Evolutionary conservation across 2,113 vertebrate species (phyloP), one percentile per base, ranked within the genome.

Genomic region (Danionella cerebrum): DNA sequence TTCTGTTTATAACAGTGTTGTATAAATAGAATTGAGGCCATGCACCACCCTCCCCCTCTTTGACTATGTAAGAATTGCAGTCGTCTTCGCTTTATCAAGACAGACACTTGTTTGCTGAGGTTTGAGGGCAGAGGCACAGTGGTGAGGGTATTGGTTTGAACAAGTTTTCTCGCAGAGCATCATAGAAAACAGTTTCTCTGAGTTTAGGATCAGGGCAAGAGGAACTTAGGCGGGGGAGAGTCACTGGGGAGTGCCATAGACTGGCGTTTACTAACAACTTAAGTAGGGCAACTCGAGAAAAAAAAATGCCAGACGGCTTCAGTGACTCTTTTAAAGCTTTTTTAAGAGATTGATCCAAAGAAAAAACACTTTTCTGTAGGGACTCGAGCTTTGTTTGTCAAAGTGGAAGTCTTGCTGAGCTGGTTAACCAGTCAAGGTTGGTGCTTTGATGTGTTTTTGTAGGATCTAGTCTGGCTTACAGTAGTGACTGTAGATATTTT

Each of bases 11-110:
- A 33, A 50, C 44, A 51, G 54, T 21, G 21, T 84, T 19, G 18
- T 94, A 96, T 93, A 94, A 93, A 94, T 96, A 97, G 95, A 91
- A 93, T 86, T 83, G 16, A 67, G 85, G 88, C 84, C 68, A 84
- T 82, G 87, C 52, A 35, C 39, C 83, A 83, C 64, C 89, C 88
- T 78, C 74, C 58, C 82, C 71, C 77, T 67, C 48, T 78, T 67
- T 64, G 42, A 76, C 75, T 79, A 39, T 72, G 79, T 84, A 85
- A 82, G 72, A 65, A 76, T 79, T 79, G 75, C 75, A 38, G 18
- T 67, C 78, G 74, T 36, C 58, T 76, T 78, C 76, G 72, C 67
- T 60, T 42, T 60, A 12, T 51, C 60, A 35, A 80, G 60, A 6
- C 44, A 64, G 39, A 45, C 16, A 2, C 16, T 45, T 19, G 58